phyloP scores from a whole-genome alignment of 2,888 invertebrate genomes.

The Desoria tigrina region DNA sequence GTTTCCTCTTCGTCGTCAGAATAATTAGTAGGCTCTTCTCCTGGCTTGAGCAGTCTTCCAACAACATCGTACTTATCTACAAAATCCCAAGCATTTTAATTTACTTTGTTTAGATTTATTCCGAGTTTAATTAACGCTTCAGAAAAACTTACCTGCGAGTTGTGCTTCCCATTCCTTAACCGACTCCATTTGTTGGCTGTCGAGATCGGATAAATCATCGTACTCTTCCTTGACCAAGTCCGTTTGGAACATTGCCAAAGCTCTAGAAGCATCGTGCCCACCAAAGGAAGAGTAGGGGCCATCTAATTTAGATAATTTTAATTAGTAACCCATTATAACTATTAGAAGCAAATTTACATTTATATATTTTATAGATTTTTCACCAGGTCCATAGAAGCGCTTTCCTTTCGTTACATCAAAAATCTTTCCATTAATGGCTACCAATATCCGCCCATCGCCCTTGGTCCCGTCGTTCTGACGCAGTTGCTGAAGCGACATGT shows the following conservation, averaged over 20 bases:
- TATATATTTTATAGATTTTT: constrained; percentile 29
- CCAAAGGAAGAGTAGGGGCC: constrained; percentile 93
- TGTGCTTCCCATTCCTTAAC: constrained; percentile 97
- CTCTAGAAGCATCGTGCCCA: constrained; percentile 92
- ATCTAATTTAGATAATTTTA: constrained; percentile 61
- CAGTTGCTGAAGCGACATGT: constrained; percentile 86
- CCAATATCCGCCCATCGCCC: constrained; percentile 81
- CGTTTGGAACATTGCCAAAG: constrained; percentile 89
- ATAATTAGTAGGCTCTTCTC: constrained; percentile 85
- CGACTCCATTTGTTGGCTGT: constrained; percentile 90
- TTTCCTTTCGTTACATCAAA: constrained; percentile 92
- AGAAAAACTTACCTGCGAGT: constrained; percentile 76
- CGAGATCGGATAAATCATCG: constrained; percentile 93
- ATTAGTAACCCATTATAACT: background rate
- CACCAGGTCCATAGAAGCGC: constrained; percentile 92
- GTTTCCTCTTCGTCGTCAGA: constrained; percentile 76
- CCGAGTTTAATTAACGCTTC: too few relatives aligned
- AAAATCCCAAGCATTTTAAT: too few relatives aligned
- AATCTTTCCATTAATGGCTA: constrained; percentile 91
- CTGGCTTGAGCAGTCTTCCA: constrained; percentile 84
- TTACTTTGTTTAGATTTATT: too few relatives aligned
- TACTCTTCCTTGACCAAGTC: constrained; percentile 78
- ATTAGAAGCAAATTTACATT: background rate
- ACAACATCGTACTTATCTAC: constrained; percentile 91
- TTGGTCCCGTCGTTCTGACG: constrained; percentile 82